Conservation (phyloP, 2,113 vertebrate species). For the Rhinopomastus cyanomelas region DNA sequence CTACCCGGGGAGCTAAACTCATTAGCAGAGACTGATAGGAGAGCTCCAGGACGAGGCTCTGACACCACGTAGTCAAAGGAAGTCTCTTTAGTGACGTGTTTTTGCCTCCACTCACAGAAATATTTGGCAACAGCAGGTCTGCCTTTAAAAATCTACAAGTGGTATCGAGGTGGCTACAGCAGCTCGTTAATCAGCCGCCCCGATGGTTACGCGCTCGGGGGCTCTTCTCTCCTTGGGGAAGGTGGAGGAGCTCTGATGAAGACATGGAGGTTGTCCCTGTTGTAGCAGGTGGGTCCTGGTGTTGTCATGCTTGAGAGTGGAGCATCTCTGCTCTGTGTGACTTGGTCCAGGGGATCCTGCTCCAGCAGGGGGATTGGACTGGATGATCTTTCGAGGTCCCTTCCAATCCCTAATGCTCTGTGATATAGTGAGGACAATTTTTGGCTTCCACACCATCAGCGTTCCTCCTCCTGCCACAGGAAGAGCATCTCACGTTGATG, state of each 20-base stretch:
- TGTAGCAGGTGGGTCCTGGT: not conserved
- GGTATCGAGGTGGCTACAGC: not conserved
- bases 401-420: too few species aligned
- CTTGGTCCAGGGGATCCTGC: too few species aligned
- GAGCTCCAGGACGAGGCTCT: constrained; percentile 25
- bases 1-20: constrained; percentile 57
- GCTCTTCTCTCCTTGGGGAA: not conserved
- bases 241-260: not conserved
- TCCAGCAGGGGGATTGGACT: too few species aligned
- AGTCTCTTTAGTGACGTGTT: constrained; percentile 7
- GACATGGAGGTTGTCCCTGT: not conserved
- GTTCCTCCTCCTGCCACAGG: too few species aligned
- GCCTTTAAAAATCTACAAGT: not conserved
- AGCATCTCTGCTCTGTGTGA: too few species aligned
- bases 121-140: not conserved
- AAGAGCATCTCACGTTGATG: too few species aligned
- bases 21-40: constrained; percentile 53
- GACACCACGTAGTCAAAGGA: constrained; percentile 32
- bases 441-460: too few species aligned
- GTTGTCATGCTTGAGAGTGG: not conserved
- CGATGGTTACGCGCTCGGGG: not conserved
- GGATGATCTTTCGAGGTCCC: too few species aligned
- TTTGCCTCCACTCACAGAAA: not conserved
- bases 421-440: too few species aligned
- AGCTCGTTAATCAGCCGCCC: constrained; percentile 3